phyloP scores from a whole-genome alignment of 2,113 vertebrate genomes.

The Antechinus stuartii region DNA sequence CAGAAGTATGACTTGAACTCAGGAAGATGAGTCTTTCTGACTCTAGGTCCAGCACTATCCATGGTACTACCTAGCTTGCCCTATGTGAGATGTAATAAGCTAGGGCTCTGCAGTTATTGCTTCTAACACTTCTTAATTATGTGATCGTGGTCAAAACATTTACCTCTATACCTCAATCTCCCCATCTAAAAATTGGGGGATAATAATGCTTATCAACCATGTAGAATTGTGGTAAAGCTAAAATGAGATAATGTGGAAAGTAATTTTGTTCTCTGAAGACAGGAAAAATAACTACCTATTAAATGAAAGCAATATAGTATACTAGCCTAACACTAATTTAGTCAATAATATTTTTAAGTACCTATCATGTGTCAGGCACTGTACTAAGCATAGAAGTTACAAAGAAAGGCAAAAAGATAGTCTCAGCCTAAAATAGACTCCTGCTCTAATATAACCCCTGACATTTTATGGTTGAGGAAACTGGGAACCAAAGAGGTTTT shows the following conservation, averaged over 20 bases:
- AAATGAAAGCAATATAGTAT: not conserved
- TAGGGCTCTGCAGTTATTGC: not conserved
- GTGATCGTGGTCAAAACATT: not conserved
- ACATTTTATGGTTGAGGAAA: not conserved
- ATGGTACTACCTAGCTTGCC: too few relatives aligned
- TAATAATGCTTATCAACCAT: too few relatives aligned
- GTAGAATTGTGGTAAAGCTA: not conserved
- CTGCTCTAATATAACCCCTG: not conserved
- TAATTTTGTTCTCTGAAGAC: not conserved
- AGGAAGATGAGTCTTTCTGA: too few relatives aligned
- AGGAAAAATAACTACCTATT: not conserved
- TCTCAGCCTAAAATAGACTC: not conserved
- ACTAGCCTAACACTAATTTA: not conserved
- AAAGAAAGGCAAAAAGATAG: not conserved
- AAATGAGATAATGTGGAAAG: not conserved
- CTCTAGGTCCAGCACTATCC: too few relatives aligned
- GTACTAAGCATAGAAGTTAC: not conserved
- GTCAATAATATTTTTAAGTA: not conserved
- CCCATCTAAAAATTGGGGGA: not conserved
- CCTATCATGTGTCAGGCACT: not conserved
- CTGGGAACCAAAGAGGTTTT: not conserved
- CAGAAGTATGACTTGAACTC: too few relatives aligned
- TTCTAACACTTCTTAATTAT: not conserved
- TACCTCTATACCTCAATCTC: not conserved
- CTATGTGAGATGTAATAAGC: not conserved